These are phyloP conservation scores for Drosophila repleta DNA, from an alignment of 1,140 invertebrate genomes.

Conservation along the genomic window DNA sequence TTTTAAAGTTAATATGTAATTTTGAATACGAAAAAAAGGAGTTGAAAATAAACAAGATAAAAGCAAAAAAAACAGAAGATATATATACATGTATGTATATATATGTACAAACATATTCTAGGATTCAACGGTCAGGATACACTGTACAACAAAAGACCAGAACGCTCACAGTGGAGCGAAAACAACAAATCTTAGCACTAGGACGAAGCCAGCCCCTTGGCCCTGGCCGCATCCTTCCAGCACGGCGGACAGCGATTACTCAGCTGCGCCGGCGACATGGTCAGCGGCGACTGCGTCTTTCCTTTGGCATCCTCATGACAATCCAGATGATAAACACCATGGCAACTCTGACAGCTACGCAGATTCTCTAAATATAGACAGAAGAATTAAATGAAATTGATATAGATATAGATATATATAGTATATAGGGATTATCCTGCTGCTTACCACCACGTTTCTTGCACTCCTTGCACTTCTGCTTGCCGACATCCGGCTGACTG, in stretches of 20 bases:
- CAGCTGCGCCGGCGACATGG: constrained; percentile 15
- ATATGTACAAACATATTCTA: constrained; percentile 32
- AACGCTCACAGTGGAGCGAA: constrained; percentile 2
- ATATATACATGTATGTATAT: background rate
- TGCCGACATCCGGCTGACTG: constrained; percentile 12
- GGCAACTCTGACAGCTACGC: constrained; percentile 37
- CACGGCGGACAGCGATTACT: constrained; percentile 47
- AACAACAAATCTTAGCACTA: constrained; percentile 33
- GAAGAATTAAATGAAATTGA: too few species aligned
- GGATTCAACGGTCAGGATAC: constrained; percentile 21
- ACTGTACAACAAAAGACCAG: constrained; percentile 20
- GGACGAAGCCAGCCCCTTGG: constrained; percentile 17
- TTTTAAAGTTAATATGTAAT: background rate
- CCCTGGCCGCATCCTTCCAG: constrained; percentile 14
- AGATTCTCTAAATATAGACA: constrained; percentile 31
- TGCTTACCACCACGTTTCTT: constrained; percentile 51
- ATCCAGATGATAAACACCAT: constrained; percentile 41
- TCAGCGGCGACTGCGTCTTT: constrained; percentile 5
- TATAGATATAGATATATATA: too few species aligned
- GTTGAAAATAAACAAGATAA: constrained; percentile 1
- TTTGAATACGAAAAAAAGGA: background rate
- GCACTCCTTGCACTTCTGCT: constrained; percentile 52
- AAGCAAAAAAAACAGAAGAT: background rate
- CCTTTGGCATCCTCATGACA: constrained; percentile 46
- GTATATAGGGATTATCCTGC: too few species aligned